These are phyloP conservation scores for Plebejus melissa DNA, from an alignment of 2,888 invertebrate genomes.

Conservation along the genomic window DNA sequence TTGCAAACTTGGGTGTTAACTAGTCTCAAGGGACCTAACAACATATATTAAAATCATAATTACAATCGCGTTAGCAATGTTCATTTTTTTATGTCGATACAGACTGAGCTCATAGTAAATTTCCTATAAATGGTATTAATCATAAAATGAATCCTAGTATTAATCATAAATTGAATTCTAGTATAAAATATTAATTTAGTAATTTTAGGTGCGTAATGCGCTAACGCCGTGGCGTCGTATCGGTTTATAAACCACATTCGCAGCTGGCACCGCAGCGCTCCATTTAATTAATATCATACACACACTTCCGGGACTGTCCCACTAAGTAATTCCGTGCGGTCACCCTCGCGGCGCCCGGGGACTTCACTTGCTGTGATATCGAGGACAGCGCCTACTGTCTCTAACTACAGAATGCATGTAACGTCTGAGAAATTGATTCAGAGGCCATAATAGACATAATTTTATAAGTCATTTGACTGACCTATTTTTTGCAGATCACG, in stretches of 20 bases:
- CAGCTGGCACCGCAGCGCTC: slow-evolving; percentile 16
- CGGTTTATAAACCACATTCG: slow-evolving; percentile 10
- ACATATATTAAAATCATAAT: no score
- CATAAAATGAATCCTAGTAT: background rate
- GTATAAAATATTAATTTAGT: background rate
- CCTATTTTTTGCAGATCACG: no score
- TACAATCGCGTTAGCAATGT: no score
- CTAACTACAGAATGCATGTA: background rate
- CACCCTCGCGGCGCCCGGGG: background rate
- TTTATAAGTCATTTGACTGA: no score
- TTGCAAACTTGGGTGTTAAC: no score
- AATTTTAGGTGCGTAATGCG: background rate
- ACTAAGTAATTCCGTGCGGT: background rate
- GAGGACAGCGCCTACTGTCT: background rate
- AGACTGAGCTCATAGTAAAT: background rate
- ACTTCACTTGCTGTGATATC: background rate
- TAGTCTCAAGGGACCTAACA: no score
- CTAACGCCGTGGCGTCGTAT: background rate
- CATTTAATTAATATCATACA: slow-evolving; percentile 9
- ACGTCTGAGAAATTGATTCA: no score
- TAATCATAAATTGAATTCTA: background rate
- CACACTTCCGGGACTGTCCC: slow-evolving; percentile 18
- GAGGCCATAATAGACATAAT: no score
- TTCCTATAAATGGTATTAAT: background rate
- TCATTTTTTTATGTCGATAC: no score